Evolutionary conservation across 2,113 vertebrate species (phyloP), one percentile per base, ranked within the genome.

Genomic region (Cnemophilus loriae): DNA sequence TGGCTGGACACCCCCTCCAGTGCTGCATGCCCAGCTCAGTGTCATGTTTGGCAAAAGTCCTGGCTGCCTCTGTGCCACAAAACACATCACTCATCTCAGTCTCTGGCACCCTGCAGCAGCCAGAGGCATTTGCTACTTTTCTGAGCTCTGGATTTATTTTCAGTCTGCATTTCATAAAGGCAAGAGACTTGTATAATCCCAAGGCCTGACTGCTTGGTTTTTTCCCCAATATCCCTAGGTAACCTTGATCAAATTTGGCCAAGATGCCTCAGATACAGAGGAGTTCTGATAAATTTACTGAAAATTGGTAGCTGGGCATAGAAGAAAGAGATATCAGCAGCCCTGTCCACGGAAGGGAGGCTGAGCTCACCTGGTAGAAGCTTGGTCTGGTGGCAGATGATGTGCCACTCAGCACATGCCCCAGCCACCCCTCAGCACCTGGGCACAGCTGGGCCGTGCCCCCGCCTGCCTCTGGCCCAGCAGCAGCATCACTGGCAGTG

Each of bases 31-130:
- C 57, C 59, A 77, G 14, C 16, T 55, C 77, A 20, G 33, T 18
- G 49, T 18, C 79, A 49, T 0, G 0, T 35, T 28, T 70, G 46
- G 42, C 56, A 26, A 17, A 55, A 74, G 59, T 26, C 15, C 28
- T 1, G 1, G 2, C 12, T n/a, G 3, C 28, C n/a, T 59, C 71
- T 71, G 71, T 46, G 65, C 21, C 68, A 55, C 39, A 30, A 42
- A 27, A 15, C 3, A 2, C 61, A 76, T 26, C 28, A 2, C 1
- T 4, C 6, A 0, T 37, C 41, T 70, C 60, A 60, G 6, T 5
- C 55, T 70, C 80, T 61, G 52, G 11, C 76, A 89, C 21, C 7
- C 53, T 84, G 42, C 52, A 91, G 63, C 23, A 60, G 49, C 24
- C 76, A 86, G 32, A 76, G 33, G 22, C 32, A 60, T 26, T 69